A percentile compares a stretch with the other conserved stretches of the same genome.
phyloP scores from a whole-genome alignment of 2,113 vertebrate species.

The Diphyllodes magnificus region DNA sequence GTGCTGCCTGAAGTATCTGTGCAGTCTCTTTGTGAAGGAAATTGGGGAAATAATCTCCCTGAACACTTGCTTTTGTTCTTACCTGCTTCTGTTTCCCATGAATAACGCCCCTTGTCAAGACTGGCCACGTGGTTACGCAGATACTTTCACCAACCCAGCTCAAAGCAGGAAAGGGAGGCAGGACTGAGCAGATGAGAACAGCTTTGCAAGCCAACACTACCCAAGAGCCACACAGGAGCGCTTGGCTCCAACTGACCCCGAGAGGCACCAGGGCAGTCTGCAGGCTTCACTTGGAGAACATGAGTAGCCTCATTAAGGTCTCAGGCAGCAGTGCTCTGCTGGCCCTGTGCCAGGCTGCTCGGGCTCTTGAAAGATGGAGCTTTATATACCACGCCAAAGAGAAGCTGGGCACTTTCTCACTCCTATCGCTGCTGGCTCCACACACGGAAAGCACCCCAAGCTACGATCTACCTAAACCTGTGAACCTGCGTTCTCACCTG shows the following conservation, averaged over 20 bases:
- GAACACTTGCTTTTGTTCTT: not conserved
- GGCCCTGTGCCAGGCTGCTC: not conserved
- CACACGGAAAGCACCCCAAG: not conserved
- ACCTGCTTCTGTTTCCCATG: not conserved
- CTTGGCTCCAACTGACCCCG: not conserved
- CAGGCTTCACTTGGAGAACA: not conserved
- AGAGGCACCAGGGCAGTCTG: not conserved
- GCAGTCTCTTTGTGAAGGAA: not conserved
- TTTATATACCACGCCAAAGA: not conserved
- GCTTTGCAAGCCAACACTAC: not conserved
- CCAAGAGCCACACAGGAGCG: not conserved
- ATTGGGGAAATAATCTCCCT: not conserved
- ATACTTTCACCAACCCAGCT: not conserved
- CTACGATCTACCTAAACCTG: not conserved
- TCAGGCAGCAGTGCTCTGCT: not conserved
- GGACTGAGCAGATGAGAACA: not conserved
- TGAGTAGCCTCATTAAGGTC: not conserved
- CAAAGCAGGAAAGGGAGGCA: not conserved
- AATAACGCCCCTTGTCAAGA: not conserved
- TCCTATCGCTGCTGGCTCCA: not conserved
- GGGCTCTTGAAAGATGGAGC: not conserved
- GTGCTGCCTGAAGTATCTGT: not conserved
- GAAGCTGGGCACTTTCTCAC: not conserved
- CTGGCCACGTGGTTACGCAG: rapidly evolving
- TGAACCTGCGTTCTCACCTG: not conserved